Base-by-base conservation (phyloP, 2,888 invertebrate species). In the Chrysolina haemoptera region DNA sequence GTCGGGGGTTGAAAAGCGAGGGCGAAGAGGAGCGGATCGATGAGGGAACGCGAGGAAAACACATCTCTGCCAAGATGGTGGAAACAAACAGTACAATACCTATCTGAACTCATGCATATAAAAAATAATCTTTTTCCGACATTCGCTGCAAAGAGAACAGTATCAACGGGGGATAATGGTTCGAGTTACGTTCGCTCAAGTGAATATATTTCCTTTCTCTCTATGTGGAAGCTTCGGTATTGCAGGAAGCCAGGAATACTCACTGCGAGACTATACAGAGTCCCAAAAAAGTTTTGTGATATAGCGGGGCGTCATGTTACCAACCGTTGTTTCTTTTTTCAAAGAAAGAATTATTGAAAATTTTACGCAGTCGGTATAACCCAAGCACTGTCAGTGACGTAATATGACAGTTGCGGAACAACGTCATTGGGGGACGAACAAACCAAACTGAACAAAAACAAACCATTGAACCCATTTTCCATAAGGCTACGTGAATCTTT, bases 1-100 rank as follows among this genome's bases (percentile, higher is more conserved):
- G 62, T n/a, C 35, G 46, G 68, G 59, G 40, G 53, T 35, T 12
- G 14, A 41, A 43, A 16, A 55, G 62, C 55, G 16, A 40, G 43
- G 53, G 59, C 46, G 53, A 55, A 71, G 62, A 63, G 71, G 68
- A 53, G 48, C 40, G 83, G 85, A 86, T 85, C 85, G 86, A 86
- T 85, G 83, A 82, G 75, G 82, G 81, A 83, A 83, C 83, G 84
- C 82, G 82, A 82, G 82, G 82, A 81, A 84, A 85, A 85, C 84
- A 84, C 85, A 85, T 85, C 86, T 85, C 84, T 22, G 78, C 84
- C 85, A 86, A 86, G 86, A 85, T 86, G 86, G 86, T 85, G 85
- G 86, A 85, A 85, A 85, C 86, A 85, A 85, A 86, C 85, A 85
- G 85, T 83, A 85, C 86, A 86, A 85, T 85, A 85, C 86, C 84